Percentiles rank a stretch among this genome's conserved stretches.
Conservation (phyloP, 2,113 vertebrate genomes). For the Microtus pennsylvanicus region DNA sequence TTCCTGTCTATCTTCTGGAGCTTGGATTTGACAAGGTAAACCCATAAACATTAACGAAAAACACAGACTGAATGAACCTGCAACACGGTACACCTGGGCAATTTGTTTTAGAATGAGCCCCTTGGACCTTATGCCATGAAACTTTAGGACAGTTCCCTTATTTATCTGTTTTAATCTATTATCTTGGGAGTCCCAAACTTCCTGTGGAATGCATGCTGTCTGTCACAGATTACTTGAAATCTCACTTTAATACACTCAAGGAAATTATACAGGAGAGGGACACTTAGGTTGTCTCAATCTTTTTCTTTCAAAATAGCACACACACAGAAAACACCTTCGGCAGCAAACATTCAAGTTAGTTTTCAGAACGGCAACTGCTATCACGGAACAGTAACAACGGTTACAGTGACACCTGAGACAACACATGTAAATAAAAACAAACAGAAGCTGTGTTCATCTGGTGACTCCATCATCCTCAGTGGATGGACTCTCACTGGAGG, state of each 20-base stretch:
- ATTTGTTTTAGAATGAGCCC: neutral
- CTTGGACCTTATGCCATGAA: neutral
- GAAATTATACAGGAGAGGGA: neutral
- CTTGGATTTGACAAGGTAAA: neutral
- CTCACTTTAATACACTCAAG: constrained; percentile 23
- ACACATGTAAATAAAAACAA: constrained; percentile 57
- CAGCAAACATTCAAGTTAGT: constrained; percentile 45
- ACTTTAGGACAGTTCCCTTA: neutral
- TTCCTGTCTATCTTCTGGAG: neutral
- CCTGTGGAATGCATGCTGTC: neutral
- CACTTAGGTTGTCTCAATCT: neutral
- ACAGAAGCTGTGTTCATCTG: neutral
- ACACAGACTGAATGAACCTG: neutral
- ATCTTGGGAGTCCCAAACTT: neutral
- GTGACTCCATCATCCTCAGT: neutral
- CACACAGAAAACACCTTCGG: neutral
- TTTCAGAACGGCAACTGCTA: constrained; percentile 29
- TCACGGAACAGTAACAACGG: constrained; percentile 32
- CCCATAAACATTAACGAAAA: neutral
- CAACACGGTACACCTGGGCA: neutral
- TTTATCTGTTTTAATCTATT: neutral
- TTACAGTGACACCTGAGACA: constrained; percentile 16
- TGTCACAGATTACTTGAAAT: neutral
- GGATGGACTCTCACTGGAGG: neutral
- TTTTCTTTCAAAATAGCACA: neutral